These are phyloP conservation scores for Telmatochromis sp. DNA, from an alignment of 2,113 vertebrate genomes.

Conservation along the genomic window DNA sequence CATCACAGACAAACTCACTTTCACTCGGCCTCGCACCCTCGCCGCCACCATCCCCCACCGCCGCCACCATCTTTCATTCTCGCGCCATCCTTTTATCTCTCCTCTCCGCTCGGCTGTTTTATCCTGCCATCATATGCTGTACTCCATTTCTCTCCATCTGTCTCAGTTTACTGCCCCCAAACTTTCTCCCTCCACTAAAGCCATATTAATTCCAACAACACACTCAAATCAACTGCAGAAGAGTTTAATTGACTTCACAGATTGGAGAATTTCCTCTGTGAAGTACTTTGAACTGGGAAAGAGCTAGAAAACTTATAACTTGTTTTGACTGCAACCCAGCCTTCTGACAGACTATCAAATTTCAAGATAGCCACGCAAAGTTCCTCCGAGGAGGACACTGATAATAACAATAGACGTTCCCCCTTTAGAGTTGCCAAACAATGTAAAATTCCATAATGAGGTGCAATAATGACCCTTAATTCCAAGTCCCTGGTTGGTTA, in stretches of 20 bases:
- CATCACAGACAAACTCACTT: slow-evolving; percentile 58
- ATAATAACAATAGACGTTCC: neutral
- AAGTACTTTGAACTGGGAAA: neutral
- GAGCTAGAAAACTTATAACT: neutral
- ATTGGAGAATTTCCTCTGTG: neutral
- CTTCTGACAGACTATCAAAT: neutral
- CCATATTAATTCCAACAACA: slow-evolving; percentile 41
- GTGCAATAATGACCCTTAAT: slow-evolving; percentile 63
- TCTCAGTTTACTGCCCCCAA: slow-evolving; percentile 55
- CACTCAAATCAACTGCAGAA: slow-evolving; percentile 35
- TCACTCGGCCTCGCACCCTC: slow-evolving; percentile 17
- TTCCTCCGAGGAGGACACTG: neutral
- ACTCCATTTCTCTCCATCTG: slow-evolving; percentile 58
- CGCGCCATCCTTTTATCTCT: slow-evolving; percentile 38
- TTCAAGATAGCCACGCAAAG: neutral
- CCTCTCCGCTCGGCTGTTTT: slow-evolving; percentile 27
- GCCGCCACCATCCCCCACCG: neutral
- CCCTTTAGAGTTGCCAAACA: slow-evolving; percentile 22
- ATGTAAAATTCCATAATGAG: slow-evolving; percentile 46
- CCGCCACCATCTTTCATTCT: neutral
- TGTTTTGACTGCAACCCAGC: neutral
- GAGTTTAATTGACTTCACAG: slow-evolving; percentile 43
- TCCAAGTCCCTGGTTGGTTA: slow-evolving; percentile 46
- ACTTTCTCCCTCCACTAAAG: slow-evolving; percentile 26
- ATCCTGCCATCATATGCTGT: slow-evolving; percentile 47